A percentile compares a stretch with the other conserved stretches of the same genome.
Conservation (phyloP, 2,888 invertebrate genomes). For the Entomobrya proxima region DNA sequence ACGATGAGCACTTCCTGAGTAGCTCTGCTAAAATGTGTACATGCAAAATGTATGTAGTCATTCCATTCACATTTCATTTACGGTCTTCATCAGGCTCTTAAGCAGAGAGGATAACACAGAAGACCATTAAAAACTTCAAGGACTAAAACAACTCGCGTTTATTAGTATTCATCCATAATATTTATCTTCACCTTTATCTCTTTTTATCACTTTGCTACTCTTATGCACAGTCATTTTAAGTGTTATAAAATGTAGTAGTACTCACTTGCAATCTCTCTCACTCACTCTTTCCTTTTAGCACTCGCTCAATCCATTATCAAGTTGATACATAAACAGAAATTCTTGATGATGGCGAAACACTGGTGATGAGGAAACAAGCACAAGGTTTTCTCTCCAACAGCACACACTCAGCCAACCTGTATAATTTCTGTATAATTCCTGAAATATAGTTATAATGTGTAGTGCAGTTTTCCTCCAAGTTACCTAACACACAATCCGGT, state of each 20-base stretch:
- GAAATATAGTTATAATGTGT: no score
- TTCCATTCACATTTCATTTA: constrained; percentile 16
- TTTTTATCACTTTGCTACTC: constrained; percentile 17
- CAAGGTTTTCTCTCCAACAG: constrained; percentile 39
- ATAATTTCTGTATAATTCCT: not conserved
- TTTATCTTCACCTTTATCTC: constrained; percentile 50
- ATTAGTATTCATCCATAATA: constrained; percentile 30
- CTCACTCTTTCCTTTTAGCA: not conserved
- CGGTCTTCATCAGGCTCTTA: not conserved
- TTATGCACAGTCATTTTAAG: not conserved
- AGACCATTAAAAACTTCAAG: constrained; percentile 34
- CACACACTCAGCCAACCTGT: not conserved
- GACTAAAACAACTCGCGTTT: constrained; percentile 15
- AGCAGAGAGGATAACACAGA: not conserved
- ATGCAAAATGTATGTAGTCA: not conserved
- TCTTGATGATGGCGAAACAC: constrained; percentile 13
- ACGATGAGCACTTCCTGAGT: no score
- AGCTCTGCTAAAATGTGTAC: not conserved
- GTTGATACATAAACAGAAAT: constrained; percentile 32
- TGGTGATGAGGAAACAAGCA: not conserved
- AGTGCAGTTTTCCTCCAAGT: not conserved
- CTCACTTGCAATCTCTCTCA: not conserved
- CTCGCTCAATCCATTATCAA: constrained; percentile 35
- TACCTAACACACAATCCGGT: not conserved
- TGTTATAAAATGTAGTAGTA: not conserved